These are phyloP conservation scores for Hirudo medicinalis DNA, from an alignment of 1,140 invertebrate genomes.

Conservation along the genomic window DNA sequence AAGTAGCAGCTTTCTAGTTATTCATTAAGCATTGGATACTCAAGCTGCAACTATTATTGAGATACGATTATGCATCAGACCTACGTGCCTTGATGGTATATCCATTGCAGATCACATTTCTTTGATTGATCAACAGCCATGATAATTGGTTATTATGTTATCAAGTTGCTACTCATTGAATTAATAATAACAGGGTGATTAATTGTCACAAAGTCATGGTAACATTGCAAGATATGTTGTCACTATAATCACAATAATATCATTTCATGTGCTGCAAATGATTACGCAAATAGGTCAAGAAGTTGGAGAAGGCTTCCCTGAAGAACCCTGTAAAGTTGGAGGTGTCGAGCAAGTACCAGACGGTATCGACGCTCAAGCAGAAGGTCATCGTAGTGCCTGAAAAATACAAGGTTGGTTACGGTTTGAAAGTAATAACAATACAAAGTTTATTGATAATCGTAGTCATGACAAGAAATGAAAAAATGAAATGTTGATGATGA, in stretches of 20 bases:
- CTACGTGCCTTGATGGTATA: background rate
- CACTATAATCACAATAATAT: background rate
- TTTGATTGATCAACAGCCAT: background rate
- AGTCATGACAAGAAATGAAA: background rate
- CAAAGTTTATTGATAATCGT: background rate
- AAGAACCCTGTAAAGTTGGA: slow-evolving; percentile 81
- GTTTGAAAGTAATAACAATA: background rate
- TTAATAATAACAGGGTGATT: background rate
- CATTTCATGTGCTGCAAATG: slow-evolving; percentile 7
- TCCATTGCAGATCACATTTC: background rate
- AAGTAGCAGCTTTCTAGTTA: no score
- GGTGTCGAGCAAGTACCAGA: slow-evolving; percentile 91
- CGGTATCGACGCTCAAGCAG: slow-evolving; percentile 88
- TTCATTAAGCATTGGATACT: no score
- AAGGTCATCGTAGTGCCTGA: slow-evolving; percentile 89
- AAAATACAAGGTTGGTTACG: slow-evolving; percentile 67
- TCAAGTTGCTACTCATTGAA: background rate
- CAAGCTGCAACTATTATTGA: background rate
- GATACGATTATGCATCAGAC: background rate
- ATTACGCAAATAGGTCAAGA: slow-evolving; percentile 46
- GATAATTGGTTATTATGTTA: background rate
- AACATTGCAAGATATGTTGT: background rate
- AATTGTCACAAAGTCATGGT: background rate
- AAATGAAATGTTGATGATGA: background rate
- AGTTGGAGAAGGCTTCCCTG: slow-evolving; percentile 84